Evolutionary conservation across 2,113 vertebrate species (phyloP), one percentile per base, ranked within the genome.

Genomic region (Seriola rivoliana): DNA sequence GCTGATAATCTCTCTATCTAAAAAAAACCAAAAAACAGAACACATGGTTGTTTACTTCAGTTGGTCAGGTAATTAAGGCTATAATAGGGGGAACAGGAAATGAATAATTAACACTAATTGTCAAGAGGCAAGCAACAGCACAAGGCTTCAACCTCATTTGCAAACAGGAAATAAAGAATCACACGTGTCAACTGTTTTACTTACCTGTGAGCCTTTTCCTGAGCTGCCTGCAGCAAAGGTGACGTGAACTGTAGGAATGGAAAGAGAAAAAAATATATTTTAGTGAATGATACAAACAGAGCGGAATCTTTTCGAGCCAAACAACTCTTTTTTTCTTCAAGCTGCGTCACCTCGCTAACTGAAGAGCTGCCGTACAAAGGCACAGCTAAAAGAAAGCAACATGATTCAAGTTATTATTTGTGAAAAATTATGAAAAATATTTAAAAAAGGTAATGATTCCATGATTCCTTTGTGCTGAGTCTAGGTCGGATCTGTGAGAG

Each of bases 131-230:
- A 57, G 23, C 9, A 66, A 8, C 2, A 32, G 6, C 23, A 10
- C 14, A 32, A 54, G 11, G 25, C 29, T 60, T 63, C 38, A 29
- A 48, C 44, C 63, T 76, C 2, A 72, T 80, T 63, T 74, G 48
- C 44, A 57, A 17, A 62, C 21, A 73, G 50, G n/a, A 89, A 67
- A 78, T 66, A 36, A 32, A 68, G 7, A 69, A 46, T 29, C 50
- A 55, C 11, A 8, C 25, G 58, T 46, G 29, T 70, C 16, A 32
- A 67, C 4, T 54, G 12, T 38, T 78, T 63, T 77, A 74, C 92
- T 91, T 92, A 95, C 94, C 93, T 92, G 90, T 25, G 90, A 88
- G 75, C 23, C 62, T 92, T 89, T 90, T 80, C 82, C 88, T 38
- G 88, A 86, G 83, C 75, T 85, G 81, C 86, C 80, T 7, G 79